Evolutionary conservation across 2,113 vertebrate genomes (phyloP), one percentile per base, ranked within the genome.

Genomic region (Petrocephalus zakoni): DNA sequence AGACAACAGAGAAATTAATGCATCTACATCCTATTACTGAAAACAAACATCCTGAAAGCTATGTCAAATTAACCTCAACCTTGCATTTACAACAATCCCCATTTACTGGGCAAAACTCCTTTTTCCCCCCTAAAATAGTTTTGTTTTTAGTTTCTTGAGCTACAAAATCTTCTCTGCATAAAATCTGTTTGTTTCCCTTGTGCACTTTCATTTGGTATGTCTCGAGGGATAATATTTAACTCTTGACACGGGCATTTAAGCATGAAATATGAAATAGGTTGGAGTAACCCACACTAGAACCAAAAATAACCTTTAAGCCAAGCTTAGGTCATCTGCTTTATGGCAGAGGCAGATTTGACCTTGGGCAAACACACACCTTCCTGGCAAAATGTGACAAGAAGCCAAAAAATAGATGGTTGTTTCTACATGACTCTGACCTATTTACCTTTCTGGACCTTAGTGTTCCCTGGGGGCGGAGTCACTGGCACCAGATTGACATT

Each of bases 371-470:
- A 68, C 58, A 89, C 85, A 42, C 61, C 87, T 91, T 46, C 75
- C 88, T 88, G 56, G 61, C 90, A 58, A 89, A 92, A 91, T 87
- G 85, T 92, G 89, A 89, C 87, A 91, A 90, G 89, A 91, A 85
- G 90, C 89, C 42, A 75, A 75, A 83, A 83, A 47, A 49, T 49
- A 19, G 21, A 83, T 46, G 13, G 58, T 8, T 10, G 21, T 10
- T 49, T 83, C 46, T 4, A 46, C 81, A 83, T 49, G 34, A n/a
- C 13, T 22, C 34, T 83, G 46, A 22, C 81, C 81, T 49, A 83
- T 83, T 83, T 83, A 83, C 81, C 81, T 83, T 49, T 22, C 42
- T 5, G 42, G 46, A 49, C 81, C 81, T 49, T 21, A 78, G 46
- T 1, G 2, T 83, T 83, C 46, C 81, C 81, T 83, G 15, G 37